Base-by-base conservation (phyloP, 1,140 invertebrate species). In the Drosophila equinoxialis region DNA sequence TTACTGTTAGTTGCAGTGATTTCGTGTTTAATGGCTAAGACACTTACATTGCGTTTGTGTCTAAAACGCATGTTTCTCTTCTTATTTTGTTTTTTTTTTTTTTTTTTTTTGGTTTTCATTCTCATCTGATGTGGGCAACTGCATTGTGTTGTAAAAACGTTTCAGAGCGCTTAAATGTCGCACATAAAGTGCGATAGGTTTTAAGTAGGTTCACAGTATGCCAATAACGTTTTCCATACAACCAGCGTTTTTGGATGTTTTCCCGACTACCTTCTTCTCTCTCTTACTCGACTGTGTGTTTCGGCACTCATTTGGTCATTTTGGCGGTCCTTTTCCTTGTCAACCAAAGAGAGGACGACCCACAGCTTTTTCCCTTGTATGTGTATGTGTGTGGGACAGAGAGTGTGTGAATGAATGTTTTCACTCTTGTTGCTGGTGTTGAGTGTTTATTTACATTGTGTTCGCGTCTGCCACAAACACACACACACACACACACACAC, bases 391-490 rank as follows among this genome's bases (percentile, higher is more conserved):
- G 63, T 42, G 5, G 30, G 30, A 30, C 30, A 30, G 35, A 10
- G 35, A 37, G 35, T 37, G 8, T 72, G 45, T 17, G 45, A 51
- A 51, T 51, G 17, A 51, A 51, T 68, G 67, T 72, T 57, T 48
- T 41, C 37, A 66, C 33, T 45, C 55, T 76, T 77, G 66, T 41
- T 65, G 33, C 20, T 61, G 62, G 6, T 76, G 59, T 65, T 77
- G 68, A 20, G 45, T 77, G 78, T 70, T 81, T 81, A 77, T 81
- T 77, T 81, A 74, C 79, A 70, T 77, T 81, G 78, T 61, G 57
- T 67, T 54, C 37, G 73, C 55, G 58, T 61, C 39, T 69, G 65
- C 65, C 65, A 76, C 66, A 61, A 10, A 23, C 20, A 61, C 60
- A 67, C 79, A 81, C 79, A 61, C 60, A 67, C 79, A 81, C 79